These are phyloP conservation scores for Physeter macrocephalus DNA, from an alignment of 2,113 vertebrate species.

Conservation along the genomic window DNA sequence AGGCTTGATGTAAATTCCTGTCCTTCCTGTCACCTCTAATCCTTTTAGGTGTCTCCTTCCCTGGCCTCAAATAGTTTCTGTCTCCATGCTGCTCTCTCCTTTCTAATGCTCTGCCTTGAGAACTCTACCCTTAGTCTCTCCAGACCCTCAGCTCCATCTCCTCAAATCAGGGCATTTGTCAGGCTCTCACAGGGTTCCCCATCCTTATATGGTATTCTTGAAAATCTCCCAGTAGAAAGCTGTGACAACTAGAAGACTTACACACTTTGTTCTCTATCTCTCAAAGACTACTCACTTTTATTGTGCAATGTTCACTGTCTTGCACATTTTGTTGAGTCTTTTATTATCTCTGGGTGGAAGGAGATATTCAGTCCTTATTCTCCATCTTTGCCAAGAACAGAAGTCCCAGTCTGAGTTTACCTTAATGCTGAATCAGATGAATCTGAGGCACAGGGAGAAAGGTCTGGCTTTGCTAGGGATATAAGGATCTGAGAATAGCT, in stretches of 20 bases:
- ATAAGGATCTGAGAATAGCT: neutral
- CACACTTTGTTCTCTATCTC: neutral
- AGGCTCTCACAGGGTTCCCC: neutral
- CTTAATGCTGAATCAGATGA: neutral
- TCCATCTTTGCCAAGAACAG: neutral
- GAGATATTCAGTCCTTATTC: neutral
- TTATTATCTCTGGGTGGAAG: neutral
- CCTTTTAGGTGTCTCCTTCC: neutral
- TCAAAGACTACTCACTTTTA: neutral
- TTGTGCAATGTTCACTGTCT: neutral
- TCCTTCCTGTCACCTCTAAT: neutral
- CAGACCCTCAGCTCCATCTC: neutral
- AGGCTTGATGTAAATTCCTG: neutral
- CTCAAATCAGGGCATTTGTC: neutral
- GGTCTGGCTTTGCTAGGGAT: neutral
- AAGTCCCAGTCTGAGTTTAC: neutral
- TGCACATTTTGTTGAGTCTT: neutral
- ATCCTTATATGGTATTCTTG: rapidly evolving
- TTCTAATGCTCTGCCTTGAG: neutral
- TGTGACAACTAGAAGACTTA: neutral
- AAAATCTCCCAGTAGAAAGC: neutral
- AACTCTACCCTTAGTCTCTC: neutral
- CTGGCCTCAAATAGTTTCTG: neutral
- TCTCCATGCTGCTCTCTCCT: neutral
- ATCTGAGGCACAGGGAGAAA: neutral